A percentile compares a stretch with the other conserved stretches of the same genome.
These are phyloP conservation scores for Stichopus chloronotus DNA, from an alignment of 35 echinoderm and acorn worm genomes.

Conservation along the genomic window DNA sequence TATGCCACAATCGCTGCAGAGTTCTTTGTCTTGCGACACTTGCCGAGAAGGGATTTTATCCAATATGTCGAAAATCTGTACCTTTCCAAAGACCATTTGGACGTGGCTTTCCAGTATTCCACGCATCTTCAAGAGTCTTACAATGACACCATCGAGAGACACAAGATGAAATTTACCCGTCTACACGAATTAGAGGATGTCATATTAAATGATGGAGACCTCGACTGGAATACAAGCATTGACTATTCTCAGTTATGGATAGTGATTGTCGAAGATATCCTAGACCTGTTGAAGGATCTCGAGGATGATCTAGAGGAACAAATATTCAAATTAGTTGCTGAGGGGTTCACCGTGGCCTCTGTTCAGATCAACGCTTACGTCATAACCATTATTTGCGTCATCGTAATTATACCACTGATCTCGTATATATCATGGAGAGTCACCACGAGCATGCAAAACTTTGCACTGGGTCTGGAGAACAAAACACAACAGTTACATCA, in stretches of 20 bases:
- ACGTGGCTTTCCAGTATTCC: conserved; percentile 40
- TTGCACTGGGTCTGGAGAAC: conserved; percentile 57
- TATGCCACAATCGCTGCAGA: conserved; percentile 61
- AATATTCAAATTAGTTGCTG: conserved; percentile 40
- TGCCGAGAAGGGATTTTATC: conserved; percentile 30
- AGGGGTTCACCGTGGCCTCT: background rate
- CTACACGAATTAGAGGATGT: conserved; percentile 9
- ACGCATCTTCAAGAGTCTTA: background rate
- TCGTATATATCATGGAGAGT: conserved; percentile 39
- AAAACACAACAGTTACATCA: conserved; percentile 70
- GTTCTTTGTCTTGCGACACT: conserved; percentile 34
- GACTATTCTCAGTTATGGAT: background rate
- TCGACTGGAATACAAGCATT: background rate
- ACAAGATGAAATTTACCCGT: background rate
- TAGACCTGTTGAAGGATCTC: background rate
- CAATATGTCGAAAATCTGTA: conserved; percentile 47
- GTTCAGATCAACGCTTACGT: conserved; percentile 45
- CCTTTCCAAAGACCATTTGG: conserved; percentile 50
- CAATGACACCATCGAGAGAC: background rate
- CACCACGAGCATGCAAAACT: conserved; percentile 70
- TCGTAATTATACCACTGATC: conserved; percentile 61
- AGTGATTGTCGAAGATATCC: conserved; percentile 14
- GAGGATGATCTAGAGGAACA: conserved; percentile 9
- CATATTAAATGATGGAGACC: background rate
- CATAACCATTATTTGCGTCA: conserved; percentile 43